Evolutionary conservation across 2,797 vertebrate species (phyloP), one percentile per base, ranked within the genome.

Genomic region (Notolepis coatsorum): DNA sequence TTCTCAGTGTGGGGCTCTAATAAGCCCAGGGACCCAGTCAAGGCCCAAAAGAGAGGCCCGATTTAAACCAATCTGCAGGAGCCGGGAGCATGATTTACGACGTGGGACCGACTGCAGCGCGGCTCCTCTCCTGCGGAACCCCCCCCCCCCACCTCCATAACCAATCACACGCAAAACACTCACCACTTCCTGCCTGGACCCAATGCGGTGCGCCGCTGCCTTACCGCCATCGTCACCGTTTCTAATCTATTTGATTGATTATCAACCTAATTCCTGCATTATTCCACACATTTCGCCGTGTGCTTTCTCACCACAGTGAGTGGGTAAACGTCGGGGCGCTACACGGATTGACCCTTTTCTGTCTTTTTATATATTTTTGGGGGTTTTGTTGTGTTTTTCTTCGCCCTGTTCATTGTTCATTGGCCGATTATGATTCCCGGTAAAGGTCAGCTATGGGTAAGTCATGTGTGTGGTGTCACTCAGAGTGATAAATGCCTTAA

Each of bases 161-260:
- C 89, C 87, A 86, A 88, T 91, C 87, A 83, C 84, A 75, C 77
- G 77, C 75, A 79, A 86, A 88, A 85, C 84, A 86, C 86, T 88
- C 85, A 84, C 75, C 82, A 76, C 81, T 86, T 88, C 84, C 85
- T 88, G 68, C 60, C 65, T 25, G 7, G 80, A 75, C 71, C 75
- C 63, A 68, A 77, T 72, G 79, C 79, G 80, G 78, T 73, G 58
- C 63, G 1, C n/a, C n/a, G 49, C 75, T 77, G 74, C 80, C 76
- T 77, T n/a, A n/a, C 68, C 73, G 31, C 75, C 68, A 66, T 85
- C 89, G 89, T 82, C 81, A 69, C 71, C 15, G 68, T 23, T 65
- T 89, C 82, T 86, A 87, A 88, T 87, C 84, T 88, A 79, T 84
- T 84, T 89, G 85, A 87, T 86, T 86, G 86, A 91, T 90, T 87